These are phyloP conservation scores for Monochamus alternatus DNA, from an alignment of 2,888 invertebrate genomes.

Conservation along the genomic window DNA sequence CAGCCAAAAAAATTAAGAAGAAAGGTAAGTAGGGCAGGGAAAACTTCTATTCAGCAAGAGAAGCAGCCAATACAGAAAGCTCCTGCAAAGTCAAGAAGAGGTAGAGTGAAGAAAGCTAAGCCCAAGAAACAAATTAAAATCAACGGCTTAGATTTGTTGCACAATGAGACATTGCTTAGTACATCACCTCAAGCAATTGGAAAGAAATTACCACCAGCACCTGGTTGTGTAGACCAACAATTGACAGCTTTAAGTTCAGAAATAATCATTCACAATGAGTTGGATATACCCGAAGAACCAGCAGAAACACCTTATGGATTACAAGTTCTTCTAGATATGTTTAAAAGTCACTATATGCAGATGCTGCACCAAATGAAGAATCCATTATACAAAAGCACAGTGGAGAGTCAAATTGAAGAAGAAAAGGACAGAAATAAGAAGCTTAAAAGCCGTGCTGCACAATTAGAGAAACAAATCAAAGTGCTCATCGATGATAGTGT, in stretches of 20 bases:
- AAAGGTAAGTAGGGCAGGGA: constrained; percentile 72
- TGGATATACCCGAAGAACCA: constrained; percentile 86
- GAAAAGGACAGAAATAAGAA: constrained; percentile 86
- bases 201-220: constrained; percentile 87
- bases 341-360: constrained; percentile 88
- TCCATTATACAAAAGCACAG: constrained; percentile 80
- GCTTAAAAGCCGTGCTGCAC: constrained; percentile 87
- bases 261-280: constrained; percentile 82
- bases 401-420: constrained; percentile 84
- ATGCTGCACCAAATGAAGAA: constrained; percentile 89
- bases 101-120: constrained; percentile 77
- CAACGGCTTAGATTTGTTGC: constrained; percentile 89
- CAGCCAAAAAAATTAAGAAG: constrained; percentile 71
- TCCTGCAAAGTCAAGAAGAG: constrained; percentile 71
- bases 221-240: constrained; percentile 93
- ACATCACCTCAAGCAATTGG: constrained; percentile 84
- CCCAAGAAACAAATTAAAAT: constrained; percentile 83
- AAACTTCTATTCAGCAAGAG: constrained; percentile 55
- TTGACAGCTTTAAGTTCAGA: constrained; percentile 84
- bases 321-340: constrained; percentile 89
- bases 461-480: constrained; percentile 94
- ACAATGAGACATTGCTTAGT: constrained; percentile 90
- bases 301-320: constrained; percentile 88
- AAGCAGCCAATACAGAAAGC: constrained; percentile 61
- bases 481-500: constrained; percentile 94